Evolutionary conservation across 2,888 invertebrate genomes (phyloP).

Genomic region (Brassicogethes aeneus): DNA sequence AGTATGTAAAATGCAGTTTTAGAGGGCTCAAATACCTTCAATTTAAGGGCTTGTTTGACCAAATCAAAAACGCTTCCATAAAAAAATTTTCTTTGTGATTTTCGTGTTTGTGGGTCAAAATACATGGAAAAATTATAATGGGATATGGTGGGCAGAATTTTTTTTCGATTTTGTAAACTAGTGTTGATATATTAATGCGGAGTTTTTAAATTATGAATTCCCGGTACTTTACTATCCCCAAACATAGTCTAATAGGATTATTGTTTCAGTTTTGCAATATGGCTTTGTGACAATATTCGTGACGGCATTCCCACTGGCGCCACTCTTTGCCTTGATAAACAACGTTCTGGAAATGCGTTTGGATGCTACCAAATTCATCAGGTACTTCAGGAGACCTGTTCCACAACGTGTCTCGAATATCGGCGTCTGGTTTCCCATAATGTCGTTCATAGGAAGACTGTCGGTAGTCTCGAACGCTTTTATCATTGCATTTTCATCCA

Average conservation of each 20-base stretch:
- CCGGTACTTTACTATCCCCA: no score
- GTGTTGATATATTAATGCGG: not conserved
- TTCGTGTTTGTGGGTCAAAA: no score
- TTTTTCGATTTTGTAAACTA: no score
- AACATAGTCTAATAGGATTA: no score
- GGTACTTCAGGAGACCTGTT: slow-evolving; percentile 63
- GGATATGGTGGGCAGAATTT: no score
- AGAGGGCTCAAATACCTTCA: no score
- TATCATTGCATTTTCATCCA: slow-evolving; percentile 72
- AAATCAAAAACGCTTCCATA: no score
- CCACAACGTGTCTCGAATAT: slow-evolving; percentile 66
- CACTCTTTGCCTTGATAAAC: slow-evolving; percentile 71
- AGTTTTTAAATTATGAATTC: no score
- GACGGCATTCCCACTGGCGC: slow-evolving; percentile 77
- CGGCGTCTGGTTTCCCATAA: slow-evolving; percentile 70
- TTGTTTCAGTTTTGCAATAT: slow-evolving; percentile 69
- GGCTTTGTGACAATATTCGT: slow-evolving; percentile 83
- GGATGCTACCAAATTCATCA: slow-evolving; percentile 74
- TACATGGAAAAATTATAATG: no score
- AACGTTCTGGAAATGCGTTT: slow-evolving; percentile 76
- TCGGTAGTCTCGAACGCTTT: slow-evolving; percentile 72
- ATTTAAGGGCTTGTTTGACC: no score
- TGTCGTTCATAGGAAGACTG: slow-evolving; percentile 64
- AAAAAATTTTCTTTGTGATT: no score
- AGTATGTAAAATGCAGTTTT: no score